These are phyloP conservation scores for Acrocephalus scirpaceus DNA, from an alignment of 2,797 vertebrate species.

Conservation along the genomic window DNA sequence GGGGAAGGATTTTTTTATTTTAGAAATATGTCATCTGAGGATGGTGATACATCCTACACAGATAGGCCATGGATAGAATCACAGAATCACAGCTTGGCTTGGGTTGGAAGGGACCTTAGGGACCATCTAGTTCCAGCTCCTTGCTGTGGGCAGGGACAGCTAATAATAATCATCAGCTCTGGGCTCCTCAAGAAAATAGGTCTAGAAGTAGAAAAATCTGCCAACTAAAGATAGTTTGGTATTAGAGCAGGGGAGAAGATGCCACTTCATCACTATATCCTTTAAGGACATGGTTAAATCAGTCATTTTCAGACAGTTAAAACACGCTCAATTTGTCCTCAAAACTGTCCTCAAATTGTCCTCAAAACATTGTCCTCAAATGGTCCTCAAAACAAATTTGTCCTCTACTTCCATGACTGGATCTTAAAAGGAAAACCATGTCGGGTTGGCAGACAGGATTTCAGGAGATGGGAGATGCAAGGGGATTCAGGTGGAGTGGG, in stretches of 20 bases:
- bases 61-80: not conserved
- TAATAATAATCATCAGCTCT: not conserved
- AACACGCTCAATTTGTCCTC: not conserved
- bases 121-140: not conserved
- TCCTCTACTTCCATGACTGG: not conserved
- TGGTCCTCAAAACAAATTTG: not conserved
- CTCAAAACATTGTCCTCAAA: not conserved
- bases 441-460: not conserved
- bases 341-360: not conserved
- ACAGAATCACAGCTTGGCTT: not conserved
- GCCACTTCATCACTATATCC: not conserved
- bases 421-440: not conserved
- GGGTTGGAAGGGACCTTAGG: not conserved
- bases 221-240: not conserved
- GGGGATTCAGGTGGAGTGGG: not conserved
- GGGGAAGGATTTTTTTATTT: not conserved
- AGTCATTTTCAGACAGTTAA: not conserved
- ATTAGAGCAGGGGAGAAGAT: not conserved
- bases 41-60: not conserved
- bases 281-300: not conserved
- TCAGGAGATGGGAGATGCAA: not conserved
- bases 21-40: not conserved
- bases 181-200: not conserved
- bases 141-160: not conserved
- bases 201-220: not conserved